These are phyloP conservation scores for Corvus hawaiiensis DNA, from an alignment of 2,113 vertebrate species.

Conservation along the genomic window DNA sequence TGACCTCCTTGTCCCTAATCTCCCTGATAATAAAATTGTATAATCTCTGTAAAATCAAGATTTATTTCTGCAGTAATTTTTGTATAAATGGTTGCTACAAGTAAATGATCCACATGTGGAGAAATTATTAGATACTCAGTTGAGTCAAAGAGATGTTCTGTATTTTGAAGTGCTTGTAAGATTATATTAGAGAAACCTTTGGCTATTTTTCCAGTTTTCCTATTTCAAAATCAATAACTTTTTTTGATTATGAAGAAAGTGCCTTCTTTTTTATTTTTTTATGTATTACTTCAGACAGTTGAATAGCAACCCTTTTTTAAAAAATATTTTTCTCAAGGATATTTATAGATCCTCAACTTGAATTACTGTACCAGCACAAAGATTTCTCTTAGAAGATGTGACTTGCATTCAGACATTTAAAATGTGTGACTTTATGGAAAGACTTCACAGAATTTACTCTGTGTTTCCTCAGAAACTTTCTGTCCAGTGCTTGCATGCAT, in stretches of 20 bases:
- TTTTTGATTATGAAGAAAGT: background rate
- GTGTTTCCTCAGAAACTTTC: background rate
- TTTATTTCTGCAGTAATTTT: background rate
- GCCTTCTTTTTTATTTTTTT: background rate
- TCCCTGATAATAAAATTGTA: background rate
- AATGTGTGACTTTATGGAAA: background rate
- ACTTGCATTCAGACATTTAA: conserved; percentile 6
- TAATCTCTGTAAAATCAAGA: background rate
- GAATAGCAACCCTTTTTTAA: background rate
- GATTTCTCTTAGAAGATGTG: background rate
- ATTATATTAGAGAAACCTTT: background rate
- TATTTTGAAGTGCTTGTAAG: background rate
- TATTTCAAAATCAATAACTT: background rate
- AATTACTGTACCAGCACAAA: background rate
- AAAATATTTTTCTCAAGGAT: conserved; percentile 15
- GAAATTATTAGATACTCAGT: background rate
- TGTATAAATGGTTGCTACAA: background rate
- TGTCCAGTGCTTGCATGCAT: background rate
- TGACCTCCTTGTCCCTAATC: background rate
- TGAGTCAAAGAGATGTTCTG: background rate
- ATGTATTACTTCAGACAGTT: background rate
- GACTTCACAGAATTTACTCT: background rate
- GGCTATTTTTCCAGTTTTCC: background rate
- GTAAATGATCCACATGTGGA: background rate
- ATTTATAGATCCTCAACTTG: background rate